These are phyloP conservation scores for Epiblema foenella DNA, from an alignment of 2,888 invertebrate species.

Conservation along the genomic window DNA sequence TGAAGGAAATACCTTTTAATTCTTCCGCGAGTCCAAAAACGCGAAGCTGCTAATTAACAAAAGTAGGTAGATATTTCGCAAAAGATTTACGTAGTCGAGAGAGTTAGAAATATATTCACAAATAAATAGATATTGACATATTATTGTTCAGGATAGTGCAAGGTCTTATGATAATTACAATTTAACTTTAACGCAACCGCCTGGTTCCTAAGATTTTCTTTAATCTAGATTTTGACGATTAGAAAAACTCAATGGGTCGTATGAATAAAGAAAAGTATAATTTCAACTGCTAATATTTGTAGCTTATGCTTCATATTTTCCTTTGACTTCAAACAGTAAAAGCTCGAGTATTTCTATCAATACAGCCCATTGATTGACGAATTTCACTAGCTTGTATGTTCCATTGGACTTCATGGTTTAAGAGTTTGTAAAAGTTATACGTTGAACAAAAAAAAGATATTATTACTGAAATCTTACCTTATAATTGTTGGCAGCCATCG, in stretches of 20 bases:
- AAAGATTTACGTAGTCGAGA: slow-evolving; percentile 21
- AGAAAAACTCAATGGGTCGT: not conserved
- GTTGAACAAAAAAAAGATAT: slow-evolving; percentile 3
- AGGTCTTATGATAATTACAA: not conserved
- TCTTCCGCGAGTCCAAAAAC: not conserved
- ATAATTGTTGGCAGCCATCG: not conserved
- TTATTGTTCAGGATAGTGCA: slow-evolving; percentile 5
- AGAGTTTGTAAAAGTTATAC: slow-evolving; percentile 4
- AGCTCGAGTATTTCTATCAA: too few relatives aligned
- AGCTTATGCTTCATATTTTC: too few relatives aligned
- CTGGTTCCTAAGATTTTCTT: not conserved
- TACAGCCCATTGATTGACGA: not conserved
- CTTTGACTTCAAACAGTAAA: too few relatives aligned
- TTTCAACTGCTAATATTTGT: too few relatives aligned
- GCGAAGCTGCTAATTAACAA: not conserved
- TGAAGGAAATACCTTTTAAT: not conserved
- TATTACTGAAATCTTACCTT: slow-evolving; percentile 15
- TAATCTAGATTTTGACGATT: not conserved
- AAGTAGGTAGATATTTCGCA: slow-evolving; percentile 20
- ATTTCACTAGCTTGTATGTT: not conserved
- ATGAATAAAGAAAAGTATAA: too few relatives aligned
- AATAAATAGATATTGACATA: slow-evolving; percentile 16
- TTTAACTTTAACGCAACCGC: not conserved
- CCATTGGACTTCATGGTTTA: not conserved
- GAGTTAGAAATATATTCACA: slow-evolving; percentile 24